phyloP scores from a whole-genome alignment of 2,888 invertebrate genomes.

The Diabrotica balteata region DNA sequence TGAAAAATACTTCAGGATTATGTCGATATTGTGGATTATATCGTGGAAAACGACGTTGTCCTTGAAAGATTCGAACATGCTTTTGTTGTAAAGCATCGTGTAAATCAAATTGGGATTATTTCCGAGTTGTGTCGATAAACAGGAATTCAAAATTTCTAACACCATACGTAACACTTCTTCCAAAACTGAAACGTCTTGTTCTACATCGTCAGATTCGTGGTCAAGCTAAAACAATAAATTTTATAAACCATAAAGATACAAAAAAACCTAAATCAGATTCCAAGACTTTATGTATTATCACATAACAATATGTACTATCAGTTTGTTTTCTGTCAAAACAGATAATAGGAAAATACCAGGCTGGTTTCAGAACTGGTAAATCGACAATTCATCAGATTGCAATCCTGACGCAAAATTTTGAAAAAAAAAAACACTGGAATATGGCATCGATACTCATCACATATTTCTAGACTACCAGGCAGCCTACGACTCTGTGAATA shows the following conservation, averaged over 20 bases:
- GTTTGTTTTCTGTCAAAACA: not conserved
- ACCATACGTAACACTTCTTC: conserved; percentile 98
- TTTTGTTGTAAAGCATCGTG: conserved; percentile 90
- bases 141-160: conserved; percentile 96
- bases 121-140: conserved; percentile 84
- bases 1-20: conserved; percentile 80
- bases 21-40: conserved; percentile 93
- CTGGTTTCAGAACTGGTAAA: no score
- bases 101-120: conserved; percentile 94
- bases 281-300: not conserved
- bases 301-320: not conserved
- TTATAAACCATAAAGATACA: not conserved
- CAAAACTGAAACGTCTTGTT: conserved; percentile 74
- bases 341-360: no score
- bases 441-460: no score
- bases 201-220: conserved; percentile 56
- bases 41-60: conserved; percentile 91
- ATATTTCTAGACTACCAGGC: no score
- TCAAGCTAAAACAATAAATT: conserved; percentile 11
- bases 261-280: not conserved
- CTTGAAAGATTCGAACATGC: conserved; percentile 86
- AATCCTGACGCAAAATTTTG: no score
- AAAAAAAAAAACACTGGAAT: no score
- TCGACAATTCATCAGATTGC: no score
- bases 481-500: no score